Evolutionary conservation across 92 coral and sea anemone species (phyloP), one percentile per base, ranked within the genome.

Genomic region (Palythoa caribaeorum): DNA sequence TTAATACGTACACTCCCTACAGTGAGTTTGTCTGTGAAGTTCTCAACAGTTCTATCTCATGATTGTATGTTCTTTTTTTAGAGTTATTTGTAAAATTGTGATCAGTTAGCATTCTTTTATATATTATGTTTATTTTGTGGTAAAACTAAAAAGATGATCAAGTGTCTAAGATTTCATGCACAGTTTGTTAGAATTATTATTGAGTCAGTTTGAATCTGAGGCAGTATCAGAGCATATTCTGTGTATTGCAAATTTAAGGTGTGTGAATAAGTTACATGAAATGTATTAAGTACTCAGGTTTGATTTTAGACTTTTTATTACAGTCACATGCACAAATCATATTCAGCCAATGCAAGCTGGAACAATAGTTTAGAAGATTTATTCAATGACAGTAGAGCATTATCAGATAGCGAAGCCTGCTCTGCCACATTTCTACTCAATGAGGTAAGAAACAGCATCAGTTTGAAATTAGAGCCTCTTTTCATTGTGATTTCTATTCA

Each of bases 351-450:
- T 76, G 90, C 97, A 55, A 97, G 99, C 78, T 92, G 98, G 51
- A 92, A 96, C 76, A 93, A 96, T 87, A 97, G 99, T 70, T 86
- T 91, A 87, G 99, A 97, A 40, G 97, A 97, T 73, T 62, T 97
- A 35, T 90, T 84, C 19, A 69, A 63, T 72, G 94, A 92, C 28
- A 35, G 52, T 71, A 83, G 96, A n/a, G 87, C 98, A 2, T 57
- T 97, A 28, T 97, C 99, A n/a, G 99, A 97, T 90, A 92, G 96
- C 63, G 99, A 97, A 79, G 91, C 96, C 2, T 92, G 94, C 11
- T 94, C 93, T 28, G 69, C 73, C 35, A 35, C 94, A 37, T 95
- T 95, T 83, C 91, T 96, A 9, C 89, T 91, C 10, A 88, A 87
- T 74, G 99, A 95, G 94, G 95, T 94, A 80, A 28, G 16, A 35